A percentile compares a stretch with the other conserved stretches of the same genome.
Evolutionary conservation across 2,113 vertebrate species (phyloP).

Genomic region (Solea solea): DNA sequence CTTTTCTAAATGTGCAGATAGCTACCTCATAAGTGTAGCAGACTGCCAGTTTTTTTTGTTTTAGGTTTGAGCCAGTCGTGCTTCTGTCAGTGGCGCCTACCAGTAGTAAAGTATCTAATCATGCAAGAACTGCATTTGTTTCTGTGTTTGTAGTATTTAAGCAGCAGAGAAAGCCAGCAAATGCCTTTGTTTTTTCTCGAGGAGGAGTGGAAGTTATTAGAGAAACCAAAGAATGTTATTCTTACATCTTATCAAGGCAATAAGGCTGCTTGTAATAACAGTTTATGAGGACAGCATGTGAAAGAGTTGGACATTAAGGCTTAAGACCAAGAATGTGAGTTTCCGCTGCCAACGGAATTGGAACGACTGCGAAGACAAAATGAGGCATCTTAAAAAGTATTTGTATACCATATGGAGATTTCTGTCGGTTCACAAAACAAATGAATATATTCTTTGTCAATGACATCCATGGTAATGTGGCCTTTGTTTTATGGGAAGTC

Average conservation of each 20-base stretch:
- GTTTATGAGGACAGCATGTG: conserved; percentile 9
- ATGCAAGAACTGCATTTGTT: conserved; percentile 15
- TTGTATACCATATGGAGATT: too few species aligned
- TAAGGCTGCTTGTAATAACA: conserved; percentile 32
- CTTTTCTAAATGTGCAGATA: conserved; percentile 7
- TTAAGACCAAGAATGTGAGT: neutral
- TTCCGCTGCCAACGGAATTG: neutral
- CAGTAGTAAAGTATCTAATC: conserved; percentile 13
- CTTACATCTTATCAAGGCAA: conserved; percentile 51
- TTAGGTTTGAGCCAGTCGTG: neutral
- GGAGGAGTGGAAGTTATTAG: conserved; percentile 16
- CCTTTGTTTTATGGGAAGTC: too few species aligned
- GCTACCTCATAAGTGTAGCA: neutral
- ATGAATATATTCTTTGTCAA: too few species aligned
- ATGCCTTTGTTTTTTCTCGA: conserved; percentile 14
- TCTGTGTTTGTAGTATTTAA: conserved; percentile 1
- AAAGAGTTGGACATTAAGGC: conserved; percentile 24
- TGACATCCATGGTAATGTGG: too few species aligned
- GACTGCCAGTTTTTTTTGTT: neutral
- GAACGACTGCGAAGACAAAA: neutral
- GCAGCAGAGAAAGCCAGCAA: conserved; percentile 20
- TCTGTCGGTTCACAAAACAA: too few species aligned
- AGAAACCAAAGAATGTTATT: conserved; percentile 29
- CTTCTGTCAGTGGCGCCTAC: neutral
- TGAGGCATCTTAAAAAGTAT: neutral